Evolutionary conservation across 2,888 invertebrate species (phyloP).

Genomic region (Rhagophthalmus giganteus): DNA sequence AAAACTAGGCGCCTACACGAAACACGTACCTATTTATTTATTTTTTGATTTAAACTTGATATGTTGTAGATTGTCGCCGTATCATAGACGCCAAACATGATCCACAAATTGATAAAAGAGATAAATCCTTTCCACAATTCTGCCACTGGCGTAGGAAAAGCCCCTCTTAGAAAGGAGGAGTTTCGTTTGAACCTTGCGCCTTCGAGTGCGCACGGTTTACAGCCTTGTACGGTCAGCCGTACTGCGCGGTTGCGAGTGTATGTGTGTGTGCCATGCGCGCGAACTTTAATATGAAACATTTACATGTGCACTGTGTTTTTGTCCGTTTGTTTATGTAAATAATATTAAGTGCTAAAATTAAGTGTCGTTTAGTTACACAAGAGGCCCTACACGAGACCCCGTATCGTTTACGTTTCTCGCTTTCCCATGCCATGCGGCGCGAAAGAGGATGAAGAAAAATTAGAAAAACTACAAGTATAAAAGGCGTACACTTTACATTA

Average conservation of each 20-base stretch:
- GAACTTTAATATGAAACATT: slow-evolving; percentile 29
- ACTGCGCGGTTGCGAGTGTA: slow-evolving; percentile 48
- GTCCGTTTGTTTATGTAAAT: slow-evolving; percentile 34
- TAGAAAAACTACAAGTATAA: too few relatives aligned
- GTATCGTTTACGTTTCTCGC: too few relatives aligned
- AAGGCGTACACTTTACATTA: too few relatives aligned
- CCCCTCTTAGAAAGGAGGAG: slow-evolving; percentile 48
- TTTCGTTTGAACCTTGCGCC: slow-evolving; percentile 37
- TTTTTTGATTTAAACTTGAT: slow-evolving; percentile 1
- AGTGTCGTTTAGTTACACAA: slow-evolving; percentile 8
- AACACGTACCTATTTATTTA: too few relatives aligned
- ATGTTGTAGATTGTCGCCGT: not conserved
- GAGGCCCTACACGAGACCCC: too few relatives aligned
- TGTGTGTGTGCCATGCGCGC: slow-evolving; percentile 37
- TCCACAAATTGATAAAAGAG: slow-evolving; percentile 25
- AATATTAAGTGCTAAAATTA: slow-evolving; percentile 22
- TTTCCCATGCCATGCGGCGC: too few relatives aligned
- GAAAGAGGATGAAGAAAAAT: too few relatives aligned
- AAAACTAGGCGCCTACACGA: too few relatives aligned
- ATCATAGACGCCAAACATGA: slow-evolving; percentile 8
- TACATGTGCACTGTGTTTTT: slow-evolving; percentile 35
- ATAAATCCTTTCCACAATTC: slow-evolving; percentile 43
- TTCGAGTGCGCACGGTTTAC: slow-evolving; percentile 46
- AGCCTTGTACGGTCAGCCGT: slow-evolving; percentile 47
- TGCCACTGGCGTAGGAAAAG: slow-evolving; percentile 33